A percentile compares a stretch with the other conserved stretches of the same genome.
These are phyloP conservation scores for Drosophila pseudoobscura DNA, from an alignment of 1,140 invertebrate genomes.

Conservation along the genomic window DNA sequence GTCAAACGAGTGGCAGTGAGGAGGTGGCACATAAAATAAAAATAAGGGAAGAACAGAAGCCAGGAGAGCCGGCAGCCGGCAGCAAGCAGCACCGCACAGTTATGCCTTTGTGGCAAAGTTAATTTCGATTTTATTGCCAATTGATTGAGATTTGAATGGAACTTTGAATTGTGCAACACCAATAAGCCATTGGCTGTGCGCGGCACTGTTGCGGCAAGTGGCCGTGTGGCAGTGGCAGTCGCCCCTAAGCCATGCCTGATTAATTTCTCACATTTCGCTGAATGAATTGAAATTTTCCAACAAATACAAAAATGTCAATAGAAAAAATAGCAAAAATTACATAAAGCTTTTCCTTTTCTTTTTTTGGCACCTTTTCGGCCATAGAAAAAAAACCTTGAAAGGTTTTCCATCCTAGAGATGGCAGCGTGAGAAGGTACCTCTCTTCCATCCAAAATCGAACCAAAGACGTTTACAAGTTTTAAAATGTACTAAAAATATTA, in stretches of 20 bases:
- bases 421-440: too few relatives aligned
- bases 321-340: constrained; percentile 63
- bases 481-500: neutral
- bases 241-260: constrained; percentile 69
- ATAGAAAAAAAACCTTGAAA: constrained; percentile 2
- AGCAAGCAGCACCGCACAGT: constrained; percentile 17
- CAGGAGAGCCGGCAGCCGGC: too few relatives aligned
- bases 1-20: constrained; percentile 46
- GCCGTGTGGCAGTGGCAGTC: constrained; percentile 34
- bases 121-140: constrained; percentile 80
- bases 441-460: too few relatives aligned
- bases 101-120: constrained; percentile 77
- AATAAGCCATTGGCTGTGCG: constrained; percentile 64
- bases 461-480: too few relatives aligned
- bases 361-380: constrained; percentile 4
- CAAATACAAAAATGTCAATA: constrained; percentile 55
- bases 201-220: constrained; percentile 48
- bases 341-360: constrained; percentile 33
- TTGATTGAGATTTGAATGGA: constrained; percentile 79
- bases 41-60: constrained; percentile 8
- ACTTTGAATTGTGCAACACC: constrained; percentile 40
- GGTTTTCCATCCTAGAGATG: too few relatives aligned
- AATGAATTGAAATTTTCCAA: constrained; percentile 32
- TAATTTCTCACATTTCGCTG: constrained; percentile 63
- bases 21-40: constrained; percentile 5